Percentiles rank a stretch among this genome's conserved stretches.
Evolutionary conservation across 1,140 invertebrate genomes (phyloP).

Genomic region (Lysiphlebus fabarum): DNA sequence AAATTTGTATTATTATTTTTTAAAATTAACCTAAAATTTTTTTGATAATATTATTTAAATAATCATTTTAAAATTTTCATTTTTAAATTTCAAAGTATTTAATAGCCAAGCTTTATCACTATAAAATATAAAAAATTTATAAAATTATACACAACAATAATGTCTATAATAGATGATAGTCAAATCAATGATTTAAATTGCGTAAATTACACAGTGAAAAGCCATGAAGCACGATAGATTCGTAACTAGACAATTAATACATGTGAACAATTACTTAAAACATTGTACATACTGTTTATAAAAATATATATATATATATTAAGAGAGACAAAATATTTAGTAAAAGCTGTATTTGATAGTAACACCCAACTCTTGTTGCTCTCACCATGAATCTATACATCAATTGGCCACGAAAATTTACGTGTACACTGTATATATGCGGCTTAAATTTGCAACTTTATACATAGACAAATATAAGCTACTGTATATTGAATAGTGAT

Average conservation of each 20-base stretch:
- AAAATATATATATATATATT: slow-evolving; percentile 2
- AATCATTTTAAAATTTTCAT: too few relatives aligned
- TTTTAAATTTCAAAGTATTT: too few relatives aligned
- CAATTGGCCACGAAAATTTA: neutral
- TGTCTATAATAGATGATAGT: slow-evolving; percentile 14
- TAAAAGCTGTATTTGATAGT: too few relatives aligned
- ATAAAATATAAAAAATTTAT: too few relatives aligned
- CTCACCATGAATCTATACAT: too few relatives aligned
- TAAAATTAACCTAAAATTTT: too few relatives aligned
- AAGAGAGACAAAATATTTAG: too few relatives aligned
- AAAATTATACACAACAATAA: slow-evolving; percentile 6
- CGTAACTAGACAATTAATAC: slow-evolving; percentile 32
- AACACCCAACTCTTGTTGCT: neutral
- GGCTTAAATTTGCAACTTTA: slow-evolving; percentile 7
- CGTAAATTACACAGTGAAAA: slow-evolving; percentile 25
- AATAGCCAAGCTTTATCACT: too few relatives aligned
- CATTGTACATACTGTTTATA: neutral
- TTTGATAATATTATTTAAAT: too few relatives aligned
- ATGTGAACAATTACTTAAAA: slow-evolving; percentile 22
- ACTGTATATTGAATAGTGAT: too few relatives aligned
- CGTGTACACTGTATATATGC: slow-evolving; percentile 3
- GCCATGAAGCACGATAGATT: slow-evolving; percentile 25
- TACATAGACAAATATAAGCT: too few relatives aligned
- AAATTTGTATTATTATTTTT: too few relatives aligned
- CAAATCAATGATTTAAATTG: slow-evolving; percentile 16